These are phyloP conservation scores for Choristoneura rosaceana DNA, from an alignment of 2,888 invertebrate genomes.

Conservation along the genomic window DNA sequence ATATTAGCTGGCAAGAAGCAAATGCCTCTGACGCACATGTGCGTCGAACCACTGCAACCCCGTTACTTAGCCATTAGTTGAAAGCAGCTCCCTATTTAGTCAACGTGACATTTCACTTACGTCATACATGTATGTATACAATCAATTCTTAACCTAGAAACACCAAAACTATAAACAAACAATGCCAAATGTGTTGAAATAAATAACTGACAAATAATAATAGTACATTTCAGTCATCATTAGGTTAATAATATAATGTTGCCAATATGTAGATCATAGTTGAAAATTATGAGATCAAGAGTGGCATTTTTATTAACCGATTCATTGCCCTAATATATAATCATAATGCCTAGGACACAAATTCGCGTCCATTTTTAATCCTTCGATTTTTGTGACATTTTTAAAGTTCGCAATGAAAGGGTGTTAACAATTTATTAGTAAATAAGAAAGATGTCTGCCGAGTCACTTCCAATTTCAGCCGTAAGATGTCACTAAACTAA, in stretches of 20 bases:
- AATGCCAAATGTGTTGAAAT: slow-evolving; percentile 7
- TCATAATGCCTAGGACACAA: not conserved
- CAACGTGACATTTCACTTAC: not conserved
- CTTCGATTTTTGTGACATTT: not conserved
- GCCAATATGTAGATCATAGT: slow-evolving; percentile 32
- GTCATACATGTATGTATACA: not conserved
- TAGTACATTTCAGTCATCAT: slow-evolving; percentile 15
- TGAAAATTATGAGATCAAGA: slow-evolving; percentile 35
- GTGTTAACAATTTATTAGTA: not conserved
- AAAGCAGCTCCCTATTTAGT: not conserved
- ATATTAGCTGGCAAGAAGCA: not conserved
- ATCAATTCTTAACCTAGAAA: slow-evolving; percentile 3
- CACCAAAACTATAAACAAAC: not conserved
- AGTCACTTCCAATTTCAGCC: not conserved
- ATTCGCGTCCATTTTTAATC: not conserved
- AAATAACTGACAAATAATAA: slow-evolving; percentile 22
- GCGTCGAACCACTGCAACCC: not conserved
- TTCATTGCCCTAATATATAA: not conserved
- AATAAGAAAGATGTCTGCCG: not conserved
- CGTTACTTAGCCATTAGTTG: not conserved
- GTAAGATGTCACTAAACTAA: too few species aligned
- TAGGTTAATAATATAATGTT: slow-evolving; percentile 23
- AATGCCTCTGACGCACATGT: not conserved
- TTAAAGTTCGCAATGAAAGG: not conserved
- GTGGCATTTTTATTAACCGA: slow-evolving; percentile 10